A percentile compares a stretch with the other conserved stretches of the same genome.
phyloP scores from a whole-genome alignment of 2,888 invertebrate species.

The Dasypogon diadema region DNA sequence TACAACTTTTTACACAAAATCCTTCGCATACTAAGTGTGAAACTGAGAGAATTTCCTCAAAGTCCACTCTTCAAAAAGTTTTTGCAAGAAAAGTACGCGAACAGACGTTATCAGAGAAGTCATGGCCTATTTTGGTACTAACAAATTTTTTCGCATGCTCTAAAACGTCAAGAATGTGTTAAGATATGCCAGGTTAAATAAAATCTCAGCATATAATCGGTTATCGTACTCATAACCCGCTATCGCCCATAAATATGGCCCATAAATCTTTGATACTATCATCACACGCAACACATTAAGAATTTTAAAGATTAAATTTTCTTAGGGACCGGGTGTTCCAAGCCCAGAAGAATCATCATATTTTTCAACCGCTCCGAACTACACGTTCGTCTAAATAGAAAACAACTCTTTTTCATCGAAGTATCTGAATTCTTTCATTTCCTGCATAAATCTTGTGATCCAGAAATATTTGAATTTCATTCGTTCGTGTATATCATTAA shows the following conservation, averaged over 20 bases:
- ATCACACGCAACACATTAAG: constrained; percentile 15
- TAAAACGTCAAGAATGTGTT: constrained; percentile 11
- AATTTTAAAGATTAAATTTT: constrained; percentile 13
- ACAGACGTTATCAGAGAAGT: too few species aligned
- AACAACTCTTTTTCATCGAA: too few species aligned
- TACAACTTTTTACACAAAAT: too few species aligned
- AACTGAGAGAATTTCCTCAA: too few species aligned
- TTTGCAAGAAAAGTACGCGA: too few species aligned
- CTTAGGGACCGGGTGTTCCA: not conserved
- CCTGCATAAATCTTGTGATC: not conserved
- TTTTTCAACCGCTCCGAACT: too few species aligned
- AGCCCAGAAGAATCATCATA: too few species aligned
- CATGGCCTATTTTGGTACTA: too few species aligned
- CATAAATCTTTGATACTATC: constrained; percentile 22
- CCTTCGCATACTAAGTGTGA: too few species aligned
- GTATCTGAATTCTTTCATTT: too few species aligned
- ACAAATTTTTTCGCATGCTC: constrained; percentile 16
- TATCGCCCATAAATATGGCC: constrained; percentile 14
- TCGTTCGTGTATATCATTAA: not conserved
- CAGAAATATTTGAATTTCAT: not conserved
- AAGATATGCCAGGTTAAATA: constrained; percentile 5
- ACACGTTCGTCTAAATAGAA: too few species aligned
- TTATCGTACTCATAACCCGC: constrained; percentile 38
- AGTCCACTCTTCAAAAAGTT: too few species aligned
- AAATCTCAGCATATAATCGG: constrained; percentile 17